Base-by-base conservation (phyloP, 2,797 vertebrate species). In the Eidolon dupreanum region DNA sequence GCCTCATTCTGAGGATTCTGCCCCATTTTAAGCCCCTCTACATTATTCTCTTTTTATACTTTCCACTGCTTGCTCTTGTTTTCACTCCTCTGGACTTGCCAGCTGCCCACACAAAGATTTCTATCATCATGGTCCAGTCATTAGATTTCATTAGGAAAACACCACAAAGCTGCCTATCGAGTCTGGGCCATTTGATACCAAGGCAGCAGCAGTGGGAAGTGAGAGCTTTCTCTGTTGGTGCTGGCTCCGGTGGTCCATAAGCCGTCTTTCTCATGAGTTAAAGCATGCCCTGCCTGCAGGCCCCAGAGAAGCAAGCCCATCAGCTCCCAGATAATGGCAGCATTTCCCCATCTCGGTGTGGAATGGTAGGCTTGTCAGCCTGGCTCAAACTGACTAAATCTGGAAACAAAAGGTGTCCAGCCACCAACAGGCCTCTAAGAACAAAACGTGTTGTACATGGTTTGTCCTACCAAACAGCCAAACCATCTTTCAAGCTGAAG, bases 301-400 rank as follows among this genome's bases (percentile, higher is more conserved):
- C 81, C 97, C 96, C 88, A 24, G 93, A 98, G 89, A 96, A 94
- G 96, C 97, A 97, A 81, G 92, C 97, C 94, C 96, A 41, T 96
- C 94, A 51, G 49, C 81, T 96, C 43, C 93, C 77, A 97, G 97
- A 98, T 97, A 98, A 95, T 96, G 77, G 94, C 97, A 89, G 97
- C 97, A 97, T 97, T 98, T 98, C 97, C 97, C 88, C 95, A 59
- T 93, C 96, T 96, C 81, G 5, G 84, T 96, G n/a, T 90, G 97
- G 94, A 95, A 93, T 84, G 84, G 95, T 98, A 98, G 98, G 97
- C 94, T 96, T 98, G 97, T 98, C 98, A 97, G 86, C 90, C 97
- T 82, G 41, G 68, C 98, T 98, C 97, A 98, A 97, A 98, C 97
- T 97, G 36, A 95, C 94, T 97, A 85, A 84, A 88, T 78, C 3